These are phyloP conservation scores for Apodemia hepburni DNA, from an alignment of 2,888 invertebrate genomes.

Conservation along the genomic window DNA sequence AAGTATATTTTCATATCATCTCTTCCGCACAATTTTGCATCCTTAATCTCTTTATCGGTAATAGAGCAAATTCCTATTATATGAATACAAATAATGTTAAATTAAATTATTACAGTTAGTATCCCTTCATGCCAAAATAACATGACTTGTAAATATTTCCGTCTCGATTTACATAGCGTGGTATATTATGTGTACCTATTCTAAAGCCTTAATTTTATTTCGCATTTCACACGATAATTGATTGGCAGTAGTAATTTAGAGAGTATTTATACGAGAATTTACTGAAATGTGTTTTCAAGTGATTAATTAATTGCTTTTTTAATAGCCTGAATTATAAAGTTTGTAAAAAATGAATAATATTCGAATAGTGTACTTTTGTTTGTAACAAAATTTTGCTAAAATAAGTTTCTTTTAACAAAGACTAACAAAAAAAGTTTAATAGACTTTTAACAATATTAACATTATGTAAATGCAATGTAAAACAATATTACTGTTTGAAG, in stretches of 20 bases:
- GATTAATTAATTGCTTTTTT: not conserved
- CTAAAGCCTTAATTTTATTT: not conserved
- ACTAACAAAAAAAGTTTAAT: no score
- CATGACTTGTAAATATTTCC: not conserved
- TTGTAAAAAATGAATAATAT: no score
- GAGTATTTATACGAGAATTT: not conserved
- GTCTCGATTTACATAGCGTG: not conserved
- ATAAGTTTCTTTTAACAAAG: no score
- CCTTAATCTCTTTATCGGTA: slow-evolving; percentile 11
- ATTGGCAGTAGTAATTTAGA: not conserved
- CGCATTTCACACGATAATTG: not conserved
- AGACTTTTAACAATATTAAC: no score
- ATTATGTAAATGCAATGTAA: no score
- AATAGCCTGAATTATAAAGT: no score
- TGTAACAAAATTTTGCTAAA: no score
- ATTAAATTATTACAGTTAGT: slow-evolving; percentile 12
- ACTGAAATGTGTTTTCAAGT: not conserved
- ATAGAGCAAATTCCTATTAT: slow-evolving; percentile 11
- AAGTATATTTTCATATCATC: slow-evolving; percentile 14
- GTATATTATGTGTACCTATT: not conserved
- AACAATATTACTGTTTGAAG: no score
- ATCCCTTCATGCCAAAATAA: not conserved
- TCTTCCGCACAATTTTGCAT: slow-evolving; percentile 8
- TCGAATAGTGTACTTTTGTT: no score
- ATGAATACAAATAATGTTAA: slow-evolving; percentile 7